Conservation (phyloP, 2,797 vertebrate genomes). For the Strix occidentalis region DNA sequence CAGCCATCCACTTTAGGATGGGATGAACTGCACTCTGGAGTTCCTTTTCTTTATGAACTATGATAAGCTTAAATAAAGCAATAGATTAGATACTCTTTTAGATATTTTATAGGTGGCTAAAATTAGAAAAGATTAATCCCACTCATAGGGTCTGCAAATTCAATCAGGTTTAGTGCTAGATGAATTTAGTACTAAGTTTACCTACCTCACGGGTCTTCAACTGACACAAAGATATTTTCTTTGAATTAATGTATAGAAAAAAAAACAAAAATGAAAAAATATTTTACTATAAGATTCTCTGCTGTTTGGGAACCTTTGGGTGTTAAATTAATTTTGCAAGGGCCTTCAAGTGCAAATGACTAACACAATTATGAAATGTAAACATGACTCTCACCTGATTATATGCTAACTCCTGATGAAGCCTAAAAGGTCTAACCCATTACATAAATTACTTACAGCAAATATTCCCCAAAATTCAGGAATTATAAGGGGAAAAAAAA, state of each 20-base stretch:
- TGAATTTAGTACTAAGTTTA: not conserved
- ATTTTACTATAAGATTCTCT: not conserved
- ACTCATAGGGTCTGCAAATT: not conserved
- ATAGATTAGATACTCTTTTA: not conserved
- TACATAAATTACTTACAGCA: not conserved
- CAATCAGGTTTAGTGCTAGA: not conserved
- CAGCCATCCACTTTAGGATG: not conserved
- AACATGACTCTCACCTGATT: not conserved
- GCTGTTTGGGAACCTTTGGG: not conserved
- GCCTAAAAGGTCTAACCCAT: not conserved
- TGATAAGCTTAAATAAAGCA: not conserved
- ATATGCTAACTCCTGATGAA: not conserved
- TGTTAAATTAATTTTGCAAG: not conserved
- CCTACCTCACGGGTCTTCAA: not conserved
- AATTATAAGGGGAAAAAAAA: not conserved
- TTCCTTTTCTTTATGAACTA: not conserved
- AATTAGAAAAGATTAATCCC: not conserved
- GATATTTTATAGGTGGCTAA: not conserved
- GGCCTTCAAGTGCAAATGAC: not conserved
- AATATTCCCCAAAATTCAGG: not conserved
- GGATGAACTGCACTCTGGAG: not conserved
- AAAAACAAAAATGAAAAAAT: not conserved
- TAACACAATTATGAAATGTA: not conserved
- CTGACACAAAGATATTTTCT: not conserved
- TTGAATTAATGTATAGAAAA: not conserved